Base-by-base conservation (phyloP, 2,888 invertebrate genomes). In the Periphyllus acericola region DNA sequence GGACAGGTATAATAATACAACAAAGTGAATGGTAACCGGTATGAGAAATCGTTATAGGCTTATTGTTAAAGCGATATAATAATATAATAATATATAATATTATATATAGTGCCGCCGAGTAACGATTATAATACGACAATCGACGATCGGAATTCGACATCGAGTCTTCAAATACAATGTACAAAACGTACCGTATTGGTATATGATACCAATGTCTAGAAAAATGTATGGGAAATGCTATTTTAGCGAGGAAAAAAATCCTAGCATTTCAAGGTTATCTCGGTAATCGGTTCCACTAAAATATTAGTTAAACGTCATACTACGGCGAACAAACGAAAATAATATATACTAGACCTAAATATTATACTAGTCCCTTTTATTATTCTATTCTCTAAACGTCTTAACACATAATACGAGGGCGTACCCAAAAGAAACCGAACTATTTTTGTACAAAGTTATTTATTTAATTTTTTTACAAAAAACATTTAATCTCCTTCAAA, bases 401-500 rank as follows among this genome's bases (percentile, higher is more conserved):
- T 46, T 1, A 14, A 46, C 14, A n/a, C n/a, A n/a, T n/a, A n/a
- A n/a, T n/a, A n/a, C n/a, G n/a, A n/a, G n/a, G n/a, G n/a, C n/a
- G n/a, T n/a, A 52, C 52, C 52, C 52, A 52, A 14, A 52, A 14
- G 52, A 52, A 52, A 52, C 52, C 52, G 14, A 52, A 52, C 14
- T 52, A 52, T 52, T 52, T 52, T 52, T 52, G 52, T 52, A 52
- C 14, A 52, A 52, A 52, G 52, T 52, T 55, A 55, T 19, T 55
- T 55, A 55, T 55, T 55, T 55, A 19, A 55, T 55, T 55, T 55
- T 55, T 55, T 19, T 55, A 55, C 55, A n/a, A 74, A 74, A 74
- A n/a, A 74, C 36, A 74, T 36, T 74, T 25, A 74, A 74, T 74
- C 74, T 21, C 52, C 83, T 83, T 83, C n/a, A 83, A 89, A 89